phyloP scores from a whole-genome alignment of 2,113 vertebrate species.

The Girardinichthys multiradiatus region DNA sequence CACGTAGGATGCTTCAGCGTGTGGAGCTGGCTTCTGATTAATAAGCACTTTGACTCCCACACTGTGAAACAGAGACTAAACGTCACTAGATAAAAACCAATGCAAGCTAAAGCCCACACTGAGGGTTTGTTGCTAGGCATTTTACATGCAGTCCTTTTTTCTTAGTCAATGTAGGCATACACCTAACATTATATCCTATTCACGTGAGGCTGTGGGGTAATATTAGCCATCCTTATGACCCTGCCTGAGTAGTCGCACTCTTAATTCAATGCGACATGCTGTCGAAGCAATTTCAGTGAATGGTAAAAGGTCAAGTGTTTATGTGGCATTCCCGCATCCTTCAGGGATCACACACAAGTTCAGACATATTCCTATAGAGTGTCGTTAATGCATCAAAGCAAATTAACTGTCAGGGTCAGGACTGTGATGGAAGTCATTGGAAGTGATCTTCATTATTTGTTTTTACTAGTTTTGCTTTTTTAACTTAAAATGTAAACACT shows the following conservation, averaged over 20 bases:
- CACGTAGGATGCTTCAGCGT: conserved; percentile 53
- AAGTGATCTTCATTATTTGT: conserved; percentile 10
- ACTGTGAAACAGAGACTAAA: conserved; percentile 31
- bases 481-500: background rate
- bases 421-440: conserved; percentile 1
- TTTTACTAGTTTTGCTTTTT: conserved; percentile 18
- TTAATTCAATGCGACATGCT: conserved; percentile 7
- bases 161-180: conserved; percentile 9
- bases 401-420: conserved; percentile 17
- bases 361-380: conserved; percentile 5
- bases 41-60: conserved; percentile 58
- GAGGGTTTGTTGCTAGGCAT: conserved; percentile 40
- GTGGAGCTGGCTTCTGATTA: conserved; percentile 61
- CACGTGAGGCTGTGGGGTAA: conserved; percentile 6
- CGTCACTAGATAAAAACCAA: conserved; percentile 32
- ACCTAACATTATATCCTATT: conserved; percentile 4
- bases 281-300: conserved; percentile 27
- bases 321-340: conserved; percentile 1
- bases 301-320: conserved; percentile 21
- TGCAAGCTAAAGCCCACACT: conserved; percentile 24
- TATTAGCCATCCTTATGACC: background rate
- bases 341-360: background rate
- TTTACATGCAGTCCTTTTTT: conserved; percentile 17
- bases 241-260: conserved; percentile 16
- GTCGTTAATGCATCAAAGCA: background rate